Evolutionary conservation across 2,113 vertebrate species (phyloP).

Genomic region (Daphoenositta chrysoptera): DNA sequence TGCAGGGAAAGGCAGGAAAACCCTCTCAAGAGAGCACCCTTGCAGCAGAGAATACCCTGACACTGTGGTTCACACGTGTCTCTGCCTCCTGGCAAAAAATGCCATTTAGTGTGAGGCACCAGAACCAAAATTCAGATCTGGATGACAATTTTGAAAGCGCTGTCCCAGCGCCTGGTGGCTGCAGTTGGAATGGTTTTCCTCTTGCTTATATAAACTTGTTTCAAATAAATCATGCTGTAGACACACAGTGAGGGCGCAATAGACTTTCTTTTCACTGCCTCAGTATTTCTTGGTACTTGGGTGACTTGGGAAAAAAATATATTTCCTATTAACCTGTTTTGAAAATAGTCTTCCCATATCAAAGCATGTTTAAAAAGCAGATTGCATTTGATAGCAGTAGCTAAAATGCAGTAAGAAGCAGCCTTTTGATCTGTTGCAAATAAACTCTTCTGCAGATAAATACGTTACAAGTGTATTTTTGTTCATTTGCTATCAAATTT

Average conservation of each 20-base stretch:
- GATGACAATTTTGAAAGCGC: not conserved
- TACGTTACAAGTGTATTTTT: conserved; percentile 70
- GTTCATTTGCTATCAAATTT: conserved; percentile 71
- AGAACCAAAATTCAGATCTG: not conserved
- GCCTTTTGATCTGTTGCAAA: conserved; percentile 73
- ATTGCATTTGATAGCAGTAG: conserved; percentile 68
- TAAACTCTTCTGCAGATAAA: conserved; percentile 74
- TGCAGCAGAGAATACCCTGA: not conserved
- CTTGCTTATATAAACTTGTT: not conserved
- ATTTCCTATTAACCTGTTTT: conserved; percentile 53
- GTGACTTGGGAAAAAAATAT: not conserved
- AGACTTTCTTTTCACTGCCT: not conserved
- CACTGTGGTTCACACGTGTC: not conserved
- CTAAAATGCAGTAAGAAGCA: conserved; percentile 69
- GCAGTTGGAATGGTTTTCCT: not conserved
- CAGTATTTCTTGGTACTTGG: not conserved
- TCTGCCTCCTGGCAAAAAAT: not conserved
- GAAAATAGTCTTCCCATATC: conserved; percentile 60
- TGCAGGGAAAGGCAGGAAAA: not conserved
- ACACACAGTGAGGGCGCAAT: not conserved
- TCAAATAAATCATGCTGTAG: not conserved
- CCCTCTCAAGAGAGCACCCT: not conserved
- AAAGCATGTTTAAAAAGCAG: conserved; percentile 57
- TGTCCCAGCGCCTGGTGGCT: not conserved
- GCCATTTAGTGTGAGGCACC: not conserved